Conservation (phyloP, 2,113 vertebrate species). For the Myanophis thanlyinensis region DNA sequence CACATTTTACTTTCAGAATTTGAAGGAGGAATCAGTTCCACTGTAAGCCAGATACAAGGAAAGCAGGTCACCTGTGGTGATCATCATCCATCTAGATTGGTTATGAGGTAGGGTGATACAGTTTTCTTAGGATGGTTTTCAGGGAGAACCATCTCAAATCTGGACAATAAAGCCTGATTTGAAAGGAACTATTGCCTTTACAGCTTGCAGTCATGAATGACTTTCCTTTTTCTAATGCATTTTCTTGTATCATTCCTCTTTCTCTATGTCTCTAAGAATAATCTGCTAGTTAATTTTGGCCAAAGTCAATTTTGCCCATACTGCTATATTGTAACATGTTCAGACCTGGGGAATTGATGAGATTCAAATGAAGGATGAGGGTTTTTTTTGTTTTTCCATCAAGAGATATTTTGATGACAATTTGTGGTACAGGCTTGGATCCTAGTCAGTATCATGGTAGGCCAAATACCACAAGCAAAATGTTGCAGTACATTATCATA, state of each 20-base stretch:
- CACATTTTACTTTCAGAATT: not conserved
- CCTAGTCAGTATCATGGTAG: not conserved
- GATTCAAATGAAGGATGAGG: not conserved
- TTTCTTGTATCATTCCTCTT: not conserved
- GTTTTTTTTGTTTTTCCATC: not conserved
- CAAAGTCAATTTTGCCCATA: not conserved
- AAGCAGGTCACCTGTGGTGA: not conserved
- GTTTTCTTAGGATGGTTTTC: not conserved
- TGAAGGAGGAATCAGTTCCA: not conserved
- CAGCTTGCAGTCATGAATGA: not conserved
- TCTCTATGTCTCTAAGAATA: not conserved
- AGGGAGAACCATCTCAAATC: not conserved
- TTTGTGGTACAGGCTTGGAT: not conserved
- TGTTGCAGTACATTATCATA: not conserved
- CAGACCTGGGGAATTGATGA: not conserved
- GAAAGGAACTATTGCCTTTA: not conserved
- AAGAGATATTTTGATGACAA: not conserved
- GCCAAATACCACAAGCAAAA: constrained; percentile 14
- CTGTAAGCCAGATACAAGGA: not conserved
- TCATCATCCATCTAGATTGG: not conserved
- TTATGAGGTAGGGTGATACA: not conserved
- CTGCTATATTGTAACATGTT: not conserved
- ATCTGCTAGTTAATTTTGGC: not conserved
- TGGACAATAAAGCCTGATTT: not conserved
- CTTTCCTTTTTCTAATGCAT: not conserved